Conservation (phyloP, 2,113 vertebrate genomes). For the Otus sunia region DNA sequence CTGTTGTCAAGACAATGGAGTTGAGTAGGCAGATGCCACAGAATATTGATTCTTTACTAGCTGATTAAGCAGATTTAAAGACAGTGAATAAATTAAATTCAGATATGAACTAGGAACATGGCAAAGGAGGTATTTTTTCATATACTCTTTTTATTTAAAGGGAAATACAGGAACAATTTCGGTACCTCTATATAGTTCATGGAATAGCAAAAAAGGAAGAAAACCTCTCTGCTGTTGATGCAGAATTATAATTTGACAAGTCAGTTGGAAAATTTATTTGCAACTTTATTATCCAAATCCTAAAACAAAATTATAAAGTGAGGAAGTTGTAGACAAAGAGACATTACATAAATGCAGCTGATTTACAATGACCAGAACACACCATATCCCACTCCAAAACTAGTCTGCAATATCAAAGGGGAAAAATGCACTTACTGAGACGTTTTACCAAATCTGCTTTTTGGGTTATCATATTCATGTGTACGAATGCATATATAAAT, state of each 20-base stretch:
- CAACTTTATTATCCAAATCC: background rate
- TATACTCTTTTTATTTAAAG: background rate
- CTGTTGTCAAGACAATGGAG: background rate
- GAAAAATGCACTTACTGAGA: background rate
- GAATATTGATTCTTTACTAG: background rate
- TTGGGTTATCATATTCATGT: background rate
- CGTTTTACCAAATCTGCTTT: background rate
- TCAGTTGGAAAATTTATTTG: background rate
- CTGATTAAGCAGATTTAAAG: background rate
- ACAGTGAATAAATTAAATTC: background rate
- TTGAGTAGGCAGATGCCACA: background rate
- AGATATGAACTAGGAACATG: background rate
- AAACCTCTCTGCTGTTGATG: background rate
- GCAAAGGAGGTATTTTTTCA: background rate
- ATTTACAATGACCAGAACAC: background rate
- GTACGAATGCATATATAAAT: background rate
- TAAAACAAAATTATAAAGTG: background rate
- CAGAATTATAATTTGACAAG: background rate
- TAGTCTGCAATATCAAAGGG: background rate
- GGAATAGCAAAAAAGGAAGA: background rate
- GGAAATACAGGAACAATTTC: background rate
- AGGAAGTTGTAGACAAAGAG: background rate
- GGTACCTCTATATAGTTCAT: background rate
- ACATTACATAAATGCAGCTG: background rate
- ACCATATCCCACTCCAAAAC: background rate